Evolutionary conservation across 2,888 invertebrate genomes (phyloP).

Genomic region (Eupelmus urozonus): DNA sequence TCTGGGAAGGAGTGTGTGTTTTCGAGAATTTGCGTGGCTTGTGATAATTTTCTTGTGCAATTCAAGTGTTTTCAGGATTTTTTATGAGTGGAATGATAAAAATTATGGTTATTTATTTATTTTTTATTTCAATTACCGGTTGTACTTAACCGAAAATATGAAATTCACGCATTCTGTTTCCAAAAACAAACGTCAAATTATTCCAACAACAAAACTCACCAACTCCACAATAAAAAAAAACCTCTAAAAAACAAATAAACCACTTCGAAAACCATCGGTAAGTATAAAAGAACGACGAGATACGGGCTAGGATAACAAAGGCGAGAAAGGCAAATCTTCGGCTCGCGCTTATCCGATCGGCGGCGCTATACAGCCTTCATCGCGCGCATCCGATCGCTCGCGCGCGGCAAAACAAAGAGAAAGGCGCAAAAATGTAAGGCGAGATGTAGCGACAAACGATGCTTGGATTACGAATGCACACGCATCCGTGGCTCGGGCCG

Average conservation of each 20-base stretch:
- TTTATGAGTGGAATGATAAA: too few relatives aligned
- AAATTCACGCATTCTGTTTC: too few relatives aligned
- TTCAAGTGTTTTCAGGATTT: too few relatives aligned
- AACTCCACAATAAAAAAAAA: not conserved
- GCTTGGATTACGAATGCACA: slow-evolving; percentile 49
- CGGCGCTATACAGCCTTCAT: slow-evolving; percentile 4
- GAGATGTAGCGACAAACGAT: slow-evolving; percentile 53
- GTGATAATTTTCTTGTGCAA: too few relatives aligned
- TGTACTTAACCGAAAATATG: too few relatives aligned
- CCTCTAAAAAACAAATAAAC: slow-evolving; percentile 6
- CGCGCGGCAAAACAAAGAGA: not conserved
- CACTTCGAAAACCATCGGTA: too few relatives aligned
- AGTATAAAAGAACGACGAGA: not conserved
- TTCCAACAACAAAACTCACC: not conserved
- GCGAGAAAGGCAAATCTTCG: slow-evolving; percentile 22
- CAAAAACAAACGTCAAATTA: not conserved
- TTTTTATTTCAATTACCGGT: too few relatives aligned
- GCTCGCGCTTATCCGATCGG: slow-evolving; percentile 40
- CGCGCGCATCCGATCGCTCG: slow-evolving; percentile 6
- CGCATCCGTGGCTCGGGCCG: not conserved
- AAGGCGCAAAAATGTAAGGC: slow-evolving; percentile 23
- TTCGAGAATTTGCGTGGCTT: not conserved
- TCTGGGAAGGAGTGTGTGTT: too few relatives aligned
- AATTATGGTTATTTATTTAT: too few relatives aligned
- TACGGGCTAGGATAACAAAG: slow-evolving; percentile 1